Percentiles rank a stretch among this genome's conserved stretches.
phyloP scores from a whole-genome alignment of 2,888 invertebrate genomes.

The Nebria brevicollis region DNA sequence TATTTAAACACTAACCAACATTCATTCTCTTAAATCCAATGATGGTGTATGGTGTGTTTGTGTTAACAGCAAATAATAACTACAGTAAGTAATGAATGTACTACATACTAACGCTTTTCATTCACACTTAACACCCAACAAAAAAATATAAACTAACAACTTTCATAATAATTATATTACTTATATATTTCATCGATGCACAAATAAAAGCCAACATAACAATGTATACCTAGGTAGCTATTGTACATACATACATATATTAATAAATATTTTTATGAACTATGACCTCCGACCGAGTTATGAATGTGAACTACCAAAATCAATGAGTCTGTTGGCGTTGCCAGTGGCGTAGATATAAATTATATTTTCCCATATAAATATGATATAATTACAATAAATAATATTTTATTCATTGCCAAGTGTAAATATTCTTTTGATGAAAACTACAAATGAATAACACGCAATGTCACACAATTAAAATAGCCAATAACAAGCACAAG shows the following conservation, averaged over 20 bases:
- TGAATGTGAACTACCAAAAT: no score
- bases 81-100: neutral
- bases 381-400: neutral
- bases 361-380: no score
- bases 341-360: no score
- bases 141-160: neutral
- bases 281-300: no score
- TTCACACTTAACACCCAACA: neutral
- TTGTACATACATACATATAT: no score
- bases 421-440: neutral
- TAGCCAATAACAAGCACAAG: no score
- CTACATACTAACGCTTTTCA: neutral
- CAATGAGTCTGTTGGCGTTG: no score
- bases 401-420: neutral
- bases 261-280: no score
- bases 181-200: no score
- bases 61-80: neutral
- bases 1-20: constrained; percentile 9
- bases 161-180: no score
- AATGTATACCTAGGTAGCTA: no score
- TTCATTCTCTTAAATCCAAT: constrained; percentile 21
- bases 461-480: neutral
- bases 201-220: no score
- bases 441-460: neutral
- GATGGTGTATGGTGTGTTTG: constrained; percentile 9